Evolutionary conservation across 2,888 invertebrate genomes (phyloP), one percentile per base, ranked within the genome.

Genomic region (Cryptocheilus praepositus): DNA sequence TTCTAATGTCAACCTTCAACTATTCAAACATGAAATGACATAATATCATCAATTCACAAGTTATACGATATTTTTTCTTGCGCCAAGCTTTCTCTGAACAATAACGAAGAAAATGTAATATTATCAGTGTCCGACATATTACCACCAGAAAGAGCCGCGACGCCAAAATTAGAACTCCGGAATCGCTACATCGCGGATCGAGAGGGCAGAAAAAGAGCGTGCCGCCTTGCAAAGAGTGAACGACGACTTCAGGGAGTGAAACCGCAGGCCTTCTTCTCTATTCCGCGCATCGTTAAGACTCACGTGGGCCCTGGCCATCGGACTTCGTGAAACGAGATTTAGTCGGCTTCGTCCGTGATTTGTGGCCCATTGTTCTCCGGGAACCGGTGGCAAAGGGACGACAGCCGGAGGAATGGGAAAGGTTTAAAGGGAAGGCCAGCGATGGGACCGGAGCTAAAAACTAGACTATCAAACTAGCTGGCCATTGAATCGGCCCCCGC

Each of bases 281-380:
- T 76, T 73, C 69, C 74, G 57, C 66, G 80, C 71, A 78, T 81
- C 80, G 81, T 81, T 79, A 81, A 65, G 74, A 74, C 69, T 78
- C 74, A 70, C 71, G 69, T 53, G 56, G 46, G 44, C 54, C 55
- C 22, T 70, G 67, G 67, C 64, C 64, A 49, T 67, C 59, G 62
- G 66, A 74, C 71, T 75, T 73, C 70, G 75, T 77, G 77, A 77
- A 72, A 75, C 75, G 79, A 84, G 84, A 83, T 85, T 85, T 82
- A 83, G 83, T 79, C 67, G 76, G 77, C 67, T 72, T 71, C 78
- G 57, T 49, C 73, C 61, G 81, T 86, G 85, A 86, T 85, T 85
- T 86, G 86, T 83, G 84, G 71, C 76, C 84, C 83, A 85, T 85
- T 85, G 85, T 85, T 86, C 81, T 80, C 73, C 55, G 51, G 28